Evolutionary conservation across 2,113 vertebrate species (phyloP), one percentile per base, ranked within the genome.

Genomic region (Ceratotherium simum): DNA sequence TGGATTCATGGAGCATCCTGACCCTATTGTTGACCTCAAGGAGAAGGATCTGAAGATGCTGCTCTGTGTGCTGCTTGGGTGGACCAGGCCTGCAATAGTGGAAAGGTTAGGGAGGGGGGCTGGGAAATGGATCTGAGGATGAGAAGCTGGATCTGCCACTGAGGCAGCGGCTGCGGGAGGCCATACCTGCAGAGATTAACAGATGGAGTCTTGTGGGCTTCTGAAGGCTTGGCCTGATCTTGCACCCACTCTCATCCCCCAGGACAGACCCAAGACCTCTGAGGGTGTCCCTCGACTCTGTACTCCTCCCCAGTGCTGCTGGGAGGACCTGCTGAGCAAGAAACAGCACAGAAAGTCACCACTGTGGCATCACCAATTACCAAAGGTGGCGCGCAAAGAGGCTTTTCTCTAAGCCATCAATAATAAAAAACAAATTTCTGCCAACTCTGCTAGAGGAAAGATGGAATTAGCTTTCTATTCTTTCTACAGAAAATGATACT

Each of bases 391-490:
- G 5, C 69, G 1, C 0, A 70, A 90, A 75, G 65, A 6, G 13
- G 69, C 51, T 48, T 90, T 67, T 58, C 67, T n/a, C 67, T n/a
- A 81, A 82, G 67, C 56, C 54, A 56, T 48, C 87, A 85, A 72
- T 60, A 62, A 72, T 21, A 73, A 76, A 46, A 89, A 81, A 36
- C 13, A 84, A 51, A 86, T 56, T 78, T 93, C 54, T 82, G 31
- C 56, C 62, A 51, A 25, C 33, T 60, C 73, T 79, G 83, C 87
- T 60, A 36, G 0, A 51, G 72, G 95, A 73, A 90, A 91, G n/a
- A 78, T 64, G 56, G 78, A 86, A 96, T 90, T 81, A 76, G 54
- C 42, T 91, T 89, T 92, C 72, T 62, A 27, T 95, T 95, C 67
- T 91, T 36, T 82, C 46, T 86, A 54, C 6, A 92, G 86, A 92